Percentiles rank a stretch among this genome's conserved stretches.
Evolutionary conservation across 92 coral and sea anemone species (phyloP).

Genomic region (Diadumene lineata): DNA sequence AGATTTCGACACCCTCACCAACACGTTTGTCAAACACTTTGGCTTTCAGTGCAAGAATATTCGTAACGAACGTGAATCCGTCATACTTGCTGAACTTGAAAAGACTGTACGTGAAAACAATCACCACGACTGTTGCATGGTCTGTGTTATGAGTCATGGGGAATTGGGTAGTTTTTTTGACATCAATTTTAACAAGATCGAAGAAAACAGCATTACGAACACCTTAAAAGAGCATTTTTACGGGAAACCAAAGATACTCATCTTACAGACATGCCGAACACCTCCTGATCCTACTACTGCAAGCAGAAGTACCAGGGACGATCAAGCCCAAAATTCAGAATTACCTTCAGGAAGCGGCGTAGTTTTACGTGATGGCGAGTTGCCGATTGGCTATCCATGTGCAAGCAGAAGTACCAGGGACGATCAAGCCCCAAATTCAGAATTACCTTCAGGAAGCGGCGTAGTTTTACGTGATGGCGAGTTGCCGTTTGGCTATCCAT

Average conservation of each 20-base stretch:
- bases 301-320: not conserved
- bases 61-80: not conserved
- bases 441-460: no score
- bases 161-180: not conserved
- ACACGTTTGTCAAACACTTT: not conserved
- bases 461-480: no score
- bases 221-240: not conserved
- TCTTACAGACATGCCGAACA: slow-evolving; percentile 44
- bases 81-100: not conserved
- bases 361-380: no score
- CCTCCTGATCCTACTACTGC: not conserved
- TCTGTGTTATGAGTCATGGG: slow-evolving; percentile 29
- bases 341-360: no score
- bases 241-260: slow-evolving; percentile 46
- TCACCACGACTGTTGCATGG: slow-evolving; percentile 5
- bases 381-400: no score
- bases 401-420: no score
- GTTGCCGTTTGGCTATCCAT: no score
- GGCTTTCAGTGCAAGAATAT: not conserved
- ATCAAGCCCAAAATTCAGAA: no score
- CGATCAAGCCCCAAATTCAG: no score
- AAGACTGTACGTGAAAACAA: not conserved
- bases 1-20: not conserved
- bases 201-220: not conserved
- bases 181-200: not conserved